Conservation (phyloP, 2,113 vertebrate genomes). For the Epinephelus fuscoguttatus region DNA sequence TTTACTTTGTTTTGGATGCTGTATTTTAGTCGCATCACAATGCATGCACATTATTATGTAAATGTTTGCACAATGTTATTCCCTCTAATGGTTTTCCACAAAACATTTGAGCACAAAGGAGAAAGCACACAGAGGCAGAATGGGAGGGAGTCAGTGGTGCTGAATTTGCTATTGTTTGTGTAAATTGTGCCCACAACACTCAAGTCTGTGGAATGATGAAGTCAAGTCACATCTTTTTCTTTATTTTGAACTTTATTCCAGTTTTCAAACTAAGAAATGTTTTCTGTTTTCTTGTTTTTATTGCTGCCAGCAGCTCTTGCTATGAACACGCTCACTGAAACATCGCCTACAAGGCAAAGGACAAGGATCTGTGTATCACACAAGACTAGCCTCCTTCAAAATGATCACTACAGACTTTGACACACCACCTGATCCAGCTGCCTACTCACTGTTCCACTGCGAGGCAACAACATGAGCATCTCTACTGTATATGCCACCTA, state of each 20-base stretch:
- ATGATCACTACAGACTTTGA: neutral
- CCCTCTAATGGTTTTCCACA: constrained; percentile 23
- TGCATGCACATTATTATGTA: constrained; percentile 18
- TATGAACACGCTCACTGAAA: neutral
- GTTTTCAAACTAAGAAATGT: neutral
- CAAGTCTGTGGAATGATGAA: neutral
- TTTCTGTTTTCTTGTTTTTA: neutral
- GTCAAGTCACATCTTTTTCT: constrained; percentile 1
- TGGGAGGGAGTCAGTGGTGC: neutral
- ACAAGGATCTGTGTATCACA: neutral
- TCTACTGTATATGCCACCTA: constrained; percentile 43
- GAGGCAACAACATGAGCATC: neutral
- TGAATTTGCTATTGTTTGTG: constrained; percentile 29
- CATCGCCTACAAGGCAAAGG: neutral
- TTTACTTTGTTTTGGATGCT: constrained; percentile 4
- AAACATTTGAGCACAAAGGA: neutral
- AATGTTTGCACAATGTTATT: constrained; percentile 17
- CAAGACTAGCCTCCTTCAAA: constrained; percentile 1
- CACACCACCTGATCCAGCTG: neutral
- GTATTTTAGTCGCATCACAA: constrained; percentile 10
- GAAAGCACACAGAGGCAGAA: neutral
- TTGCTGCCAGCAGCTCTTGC: neutral
- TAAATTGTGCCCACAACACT: neutral
- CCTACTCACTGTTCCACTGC: constrained; percentile 1
- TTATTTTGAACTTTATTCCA: neutral